Base-by-base conservation (phyloP, 2,888 invertebrate genomes). In the Sarcophaga rosellei region DNA sequence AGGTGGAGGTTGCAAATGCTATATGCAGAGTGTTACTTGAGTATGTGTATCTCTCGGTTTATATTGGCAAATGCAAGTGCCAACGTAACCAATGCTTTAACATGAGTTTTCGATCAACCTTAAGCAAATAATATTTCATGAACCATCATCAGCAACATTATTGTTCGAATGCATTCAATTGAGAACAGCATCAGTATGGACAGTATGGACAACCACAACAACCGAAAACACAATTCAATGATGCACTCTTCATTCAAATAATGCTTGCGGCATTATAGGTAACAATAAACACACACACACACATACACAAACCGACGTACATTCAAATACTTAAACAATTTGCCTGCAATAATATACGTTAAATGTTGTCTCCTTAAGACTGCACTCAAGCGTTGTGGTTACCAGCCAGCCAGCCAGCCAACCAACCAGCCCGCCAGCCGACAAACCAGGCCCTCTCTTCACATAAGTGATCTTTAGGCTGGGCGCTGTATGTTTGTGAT, bases 191-290 rank as follows among this genome's bases (percentile, higher is more conserved):
- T 35, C 35, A 35, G 8, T 35, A 35, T 35, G 53, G 17, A 21
- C 35, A 23, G 62, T 65, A 45, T 45, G 65, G 21, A 45, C 44
- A 45, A 72, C 61, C 69, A 65, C 76, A 80, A 77, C 77, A 77
- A 77, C 76, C 69, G 25, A 75, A 82, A 74, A 78, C 75, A 81
- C 66, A 87, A 75, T 85, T 83, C 86, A 86, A 86, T 86, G 86
- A 86, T 86, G 84, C 84, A 81, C 86, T 81, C 84, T 84, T 84
- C 84, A 84, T 86, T 86, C 86, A 81, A 84, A 86, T 86, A 75
- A 61, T 81, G 84, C 86, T 59, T 44, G 81, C 75, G 85, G 83
- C 85, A 80, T 79, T 87, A 85, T 79, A 81, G 83, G 83, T 79
- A 84, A 85, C 85, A 73, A 83, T 81, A 35, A 35, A 68, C 75